Percentiles rank a stretch among this genome's conserved stretches.
Evolutionary conservation across 2,888 invertebrate species (phyloP).

Genomic region (Acanthosoma haemorrhoidale): DNA sequence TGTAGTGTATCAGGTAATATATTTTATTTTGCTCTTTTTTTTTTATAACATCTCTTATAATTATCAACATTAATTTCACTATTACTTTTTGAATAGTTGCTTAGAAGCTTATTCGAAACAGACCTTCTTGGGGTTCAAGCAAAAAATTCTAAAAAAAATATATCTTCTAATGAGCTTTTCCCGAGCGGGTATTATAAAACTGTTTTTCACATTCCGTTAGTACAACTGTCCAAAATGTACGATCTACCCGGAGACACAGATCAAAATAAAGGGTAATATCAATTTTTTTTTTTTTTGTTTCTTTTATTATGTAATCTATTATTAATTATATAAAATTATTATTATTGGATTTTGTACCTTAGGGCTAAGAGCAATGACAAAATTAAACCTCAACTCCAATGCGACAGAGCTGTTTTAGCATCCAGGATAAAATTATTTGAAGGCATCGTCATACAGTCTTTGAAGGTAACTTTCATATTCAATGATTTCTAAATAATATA

Average conservation of each 20-base stretch:
- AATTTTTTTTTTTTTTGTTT: background rate
- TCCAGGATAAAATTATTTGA: slow-evolving; percentile 88
- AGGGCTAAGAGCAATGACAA: background rate
- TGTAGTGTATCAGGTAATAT: slow-evolving; percentile 59
- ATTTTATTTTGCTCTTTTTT: background rate
- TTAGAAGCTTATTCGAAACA: slow-evolving; percentile 27
- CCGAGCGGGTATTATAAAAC: slow-evolving; percentile 5
- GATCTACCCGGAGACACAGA: background rate
- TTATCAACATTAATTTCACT: background rate
- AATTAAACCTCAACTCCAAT: background rate
- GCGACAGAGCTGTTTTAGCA: slow-evolving; percentile 51
- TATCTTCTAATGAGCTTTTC: background rate
- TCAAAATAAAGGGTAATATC: background rate
- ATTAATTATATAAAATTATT: background rate
- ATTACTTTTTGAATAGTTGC: background rate
- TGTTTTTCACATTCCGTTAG: background rate
- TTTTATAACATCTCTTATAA: background rate
- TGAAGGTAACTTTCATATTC: slow-evolving; percentile 59
- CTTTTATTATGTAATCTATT: background rate
- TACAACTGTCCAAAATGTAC: background rate
- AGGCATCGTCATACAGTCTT: slow-evolving; percentile 87
- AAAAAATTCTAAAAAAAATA: background rate
- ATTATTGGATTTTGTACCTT: background rate
- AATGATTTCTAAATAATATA: background rate
- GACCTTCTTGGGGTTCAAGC: slow-evolving; percentile 12